Percentiles rank a stretch among this genome's conserved stretches.
Conservation (phyloP, 2,797 vertebrate genomes). For the Ara ararauna region DNA sequence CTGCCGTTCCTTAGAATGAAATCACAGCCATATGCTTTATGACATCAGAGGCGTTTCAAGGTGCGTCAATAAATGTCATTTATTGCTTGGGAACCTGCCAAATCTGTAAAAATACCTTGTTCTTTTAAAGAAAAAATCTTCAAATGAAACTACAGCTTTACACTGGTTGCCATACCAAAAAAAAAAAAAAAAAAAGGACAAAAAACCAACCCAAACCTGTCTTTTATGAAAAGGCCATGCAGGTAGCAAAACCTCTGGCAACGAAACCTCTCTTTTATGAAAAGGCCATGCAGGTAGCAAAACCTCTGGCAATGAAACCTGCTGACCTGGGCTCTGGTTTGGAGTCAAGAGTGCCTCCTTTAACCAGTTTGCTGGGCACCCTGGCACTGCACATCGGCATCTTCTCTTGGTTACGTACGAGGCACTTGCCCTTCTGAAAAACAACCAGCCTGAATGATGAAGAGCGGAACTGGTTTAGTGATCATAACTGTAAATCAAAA, state of each 20-base stretch:
- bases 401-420: background rate
- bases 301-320: background rate
- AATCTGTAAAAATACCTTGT: background rate
- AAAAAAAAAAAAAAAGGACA: no score
- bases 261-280: background rate
- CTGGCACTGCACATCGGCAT: background rate
- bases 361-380: background rate
- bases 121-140: conserved; percentile 12
- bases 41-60: conserved; percentile 48
- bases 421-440: background rate
- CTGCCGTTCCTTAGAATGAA: conserved; percentile 2
- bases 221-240: background rate
- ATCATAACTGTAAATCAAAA: background rate
- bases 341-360: background rate
- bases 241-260: no score
- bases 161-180: background rate
- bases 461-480: background rate
- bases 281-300: background rate
- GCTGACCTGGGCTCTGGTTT: background rate
- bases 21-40: conserved; percentile 39
- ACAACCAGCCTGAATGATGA: background rate
- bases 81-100: conserved; percentile 21
- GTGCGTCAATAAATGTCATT: conserved; percentile 54
- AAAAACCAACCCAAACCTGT: background rate
- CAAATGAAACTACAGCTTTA: background rate